phyloP scores from a whole-genome alignment of 1,140 invertebrate genomes.

The Drosophila paulistorum region DNA sequence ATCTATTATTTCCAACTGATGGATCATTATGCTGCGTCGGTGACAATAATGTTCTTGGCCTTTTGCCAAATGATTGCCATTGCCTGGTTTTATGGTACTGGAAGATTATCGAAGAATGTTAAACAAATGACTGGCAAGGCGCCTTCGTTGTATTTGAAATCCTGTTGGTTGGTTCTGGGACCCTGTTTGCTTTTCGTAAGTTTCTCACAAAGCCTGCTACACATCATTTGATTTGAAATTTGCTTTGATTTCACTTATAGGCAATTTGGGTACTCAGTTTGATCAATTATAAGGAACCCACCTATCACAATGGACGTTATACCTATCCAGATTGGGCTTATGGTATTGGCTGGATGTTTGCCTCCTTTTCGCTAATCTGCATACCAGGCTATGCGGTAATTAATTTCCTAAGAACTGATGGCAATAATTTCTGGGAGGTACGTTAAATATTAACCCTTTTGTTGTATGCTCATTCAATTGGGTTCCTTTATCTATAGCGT shows the following conservation, averaged over 20 bases:
- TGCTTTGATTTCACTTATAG: slow-evolving; percentile 70
- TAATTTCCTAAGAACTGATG: slow-evolving; percentile 88
- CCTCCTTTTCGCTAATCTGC: slow-evolving; percentile 91
- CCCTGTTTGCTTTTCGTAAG: slow-evolving; percentile 91
- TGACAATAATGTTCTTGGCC: slow-evolving; percentile 95
- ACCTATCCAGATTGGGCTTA: slow-evolving; percentile 93
- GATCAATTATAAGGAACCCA: slow-evolving; percentile 92
- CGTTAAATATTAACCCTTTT: slow-evolving; percentile 7
- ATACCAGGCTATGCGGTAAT: slow-evolving; percentile 92
- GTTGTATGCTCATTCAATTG: neutral
- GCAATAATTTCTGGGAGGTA: slow-evolving; percentile 89
- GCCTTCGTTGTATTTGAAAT: slow-evolving; percentile 91
- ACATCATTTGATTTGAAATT: neutral
- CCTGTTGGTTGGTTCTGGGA: slow-evolving; percentile 92
- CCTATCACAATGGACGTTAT: slow-evolving; percentile 90
- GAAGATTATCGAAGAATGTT: slow-evolving; percentile 90
- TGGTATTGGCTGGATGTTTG: slow-evolving; percentile 93
- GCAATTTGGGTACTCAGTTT: slow-evolving; percentile 94
- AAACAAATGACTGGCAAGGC: slow-evolving; percentile 93
- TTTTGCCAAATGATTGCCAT: slow-evolving; percentile 96
- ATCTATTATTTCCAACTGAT: slow-evolving; percentile 97
- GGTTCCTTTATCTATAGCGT: slow-evolving; percentile 82
- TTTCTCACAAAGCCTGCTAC: neutral
- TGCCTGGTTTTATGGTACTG: slow-evolving; percentile 95
- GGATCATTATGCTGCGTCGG: slow-evolving; percentile 95